These are phyloP conservation scores for Synanthedon tipuliformis DNA, from an alignment of 2,888 invertebrate species.

Conservation along the genomic window DNA sequence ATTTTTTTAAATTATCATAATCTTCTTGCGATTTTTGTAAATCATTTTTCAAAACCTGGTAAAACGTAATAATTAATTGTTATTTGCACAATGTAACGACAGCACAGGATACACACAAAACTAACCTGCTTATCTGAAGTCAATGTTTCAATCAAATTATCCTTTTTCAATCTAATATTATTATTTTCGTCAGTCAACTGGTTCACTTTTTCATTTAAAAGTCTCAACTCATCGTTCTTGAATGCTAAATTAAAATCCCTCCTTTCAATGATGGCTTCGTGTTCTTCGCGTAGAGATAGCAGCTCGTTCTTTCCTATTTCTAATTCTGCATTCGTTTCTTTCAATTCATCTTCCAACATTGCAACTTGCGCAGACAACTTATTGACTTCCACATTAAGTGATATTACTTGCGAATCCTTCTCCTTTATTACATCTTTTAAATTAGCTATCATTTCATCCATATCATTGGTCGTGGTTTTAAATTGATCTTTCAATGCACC, in stretches of 20 bases:
- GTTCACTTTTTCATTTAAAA: conserved; percentile 30
- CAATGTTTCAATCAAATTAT: conserved; percentile 19
- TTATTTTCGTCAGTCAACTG: conserved; percentile 19
- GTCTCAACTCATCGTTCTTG: conserved; percentile 40
- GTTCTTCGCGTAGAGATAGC: conserved; percentile 33
- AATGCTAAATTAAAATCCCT: conserved; percentile 29
- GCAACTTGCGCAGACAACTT: conserved; percentile 30
- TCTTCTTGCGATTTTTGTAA: conserved; percentile 23
- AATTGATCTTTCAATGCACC: conserved; percentile 45
- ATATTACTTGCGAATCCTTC: conserved; percentile 41
- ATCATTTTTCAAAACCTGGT: conserved; percentile 36
- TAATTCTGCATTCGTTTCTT: conserved; percentile 41
- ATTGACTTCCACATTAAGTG: conserved; percentile 46
- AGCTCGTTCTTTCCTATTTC: conserved; percentile 48
- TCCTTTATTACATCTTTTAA: conserved; percentile 34
- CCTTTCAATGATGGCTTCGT: conserved; percentile 26
- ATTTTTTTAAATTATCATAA: conserved; percentile 15
- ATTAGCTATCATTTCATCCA: conserved; percentile 37
- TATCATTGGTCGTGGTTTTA: conserved; percentile 37
- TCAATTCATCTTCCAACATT: conserved; percentile 38
- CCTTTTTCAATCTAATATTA: conserved; percentile 21
- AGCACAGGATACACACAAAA: conserved; percentile 12
- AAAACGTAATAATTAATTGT: conserved; percentile 17
- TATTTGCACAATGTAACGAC: not conserved
- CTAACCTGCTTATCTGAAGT: conserved; percentile 45